Conservation (phyloP, 2,888 invertebrate species). For the Parasteatoda lunata region DNA sequence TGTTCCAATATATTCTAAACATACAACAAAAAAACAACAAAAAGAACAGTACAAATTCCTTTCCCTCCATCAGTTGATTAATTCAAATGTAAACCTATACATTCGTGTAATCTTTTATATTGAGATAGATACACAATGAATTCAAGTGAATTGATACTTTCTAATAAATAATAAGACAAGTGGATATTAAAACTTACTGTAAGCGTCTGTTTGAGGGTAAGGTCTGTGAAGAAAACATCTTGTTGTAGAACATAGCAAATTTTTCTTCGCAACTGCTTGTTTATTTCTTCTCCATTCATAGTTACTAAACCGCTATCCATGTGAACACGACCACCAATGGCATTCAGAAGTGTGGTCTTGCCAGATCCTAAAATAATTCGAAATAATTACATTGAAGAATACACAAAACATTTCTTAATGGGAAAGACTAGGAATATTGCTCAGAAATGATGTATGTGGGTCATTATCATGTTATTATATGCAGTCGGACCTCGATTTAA, state of each 20-base stretch:
- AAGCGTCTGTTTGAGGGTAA: constrained; percentile 85
- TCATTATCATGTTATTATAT: too few species aligned
- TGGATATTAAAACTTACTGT: constrained; percentile 76
- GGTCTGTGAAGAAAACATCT: constrained; percentile 86
- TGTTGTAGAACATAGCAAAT: constrained; percentile 89
- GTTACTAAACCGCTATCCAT: constrained; percentile 80
- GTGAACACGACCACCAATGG: constrained; percentile 82
- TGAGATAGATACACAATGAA: too few species aligned
- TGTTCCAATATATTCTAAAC: too few species aligned
- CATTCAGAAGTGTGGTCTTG: constrained; percentile 86
- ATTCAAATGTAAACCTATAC: too few species aligned
- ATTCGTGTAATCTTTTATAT: too few species aligned
- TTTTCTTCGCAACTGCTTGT: constrained; percentile 83
- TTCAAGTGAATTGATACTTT: too few species aligned
- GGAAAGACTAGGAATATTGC: neutral
- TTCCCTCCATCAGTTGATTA: too few species aligned
- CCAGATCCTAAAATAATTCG: constrained; percentile 78
- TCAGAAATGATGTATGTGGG: neutral
- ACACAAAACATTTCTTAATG: neutral
- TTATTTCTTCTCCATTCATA: constrained; percentile 80
- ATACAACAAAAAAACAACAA: too few species aligned
- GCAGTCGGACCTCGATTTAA: too few species aligned
- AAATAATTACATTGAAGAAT: neutral
- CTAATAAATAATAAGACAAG: too few species aligned
- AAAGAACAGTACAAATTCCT: too few species aligned